Conservation (phyloP, 1,140 invertebrate genomes). For the Rhagoletis zephyria region DNA sequence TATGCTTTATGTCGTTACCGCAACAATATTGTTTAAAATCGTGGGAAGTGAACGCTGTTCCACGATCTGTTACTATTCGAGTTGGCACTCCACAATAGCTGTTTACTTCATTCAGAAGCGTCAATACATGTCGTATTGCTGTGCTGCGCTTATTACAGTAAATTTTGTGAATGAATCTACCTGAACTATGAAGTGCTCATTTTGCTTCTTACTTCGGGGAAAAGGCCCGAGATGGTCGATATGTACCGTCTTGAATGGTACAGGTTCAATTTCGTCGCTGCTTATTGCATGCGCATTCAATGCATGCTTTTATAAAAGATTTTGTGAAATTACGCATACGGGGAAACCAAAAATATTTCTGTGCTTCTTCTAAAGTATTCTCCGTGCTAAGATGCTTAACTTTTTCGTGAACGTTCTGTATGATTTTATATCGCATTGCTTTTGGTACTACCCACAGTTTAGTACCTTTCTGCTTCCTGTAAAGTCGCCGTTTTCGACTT, state of each 20-base stretch:
- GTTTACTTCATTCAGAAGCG: conserved; percentile 35
- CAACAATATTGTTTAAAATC: conserved; percentile 57
- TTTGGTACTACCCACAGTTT: conserved; percentile 56
- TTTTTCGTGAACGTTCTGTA: conserved; percentile 49
- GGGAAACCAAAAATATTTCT: conserved; percentile 61
- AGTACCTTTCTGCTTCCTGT: conserved; percentile 18
- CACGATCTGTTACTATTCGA: conserved; percentile 67
- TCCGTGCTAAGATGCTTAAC: conserved; percentile 30
- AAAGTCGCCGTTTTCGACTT: conserved; percentile 40
- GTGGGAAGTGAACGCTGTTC: conserved; percentile 65
- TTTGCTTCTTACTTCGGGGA: conserved; percentile 58
- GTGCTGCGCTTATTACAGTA: conserved; percentile 58
- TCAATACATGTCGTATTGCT: conserved; percentile 59
- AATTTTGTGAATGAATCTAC: conserved; percentile 65
- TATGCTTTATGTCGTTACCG: too few relatives aligned
- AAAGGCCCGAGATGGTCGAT: conserved; percentile 64
- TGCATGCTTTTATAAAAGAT: conserved; percentile 52
- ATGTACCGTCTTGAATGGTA: conserved; percentile 60
- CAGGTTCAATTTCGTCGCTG: conserved; percentile 49
- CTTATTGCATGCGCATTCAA: conserved; percentile 58
- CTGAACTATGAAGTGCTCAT: conserved; percentile 62
- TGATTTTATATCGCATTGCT: not conserved
- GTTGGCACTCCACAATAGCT: conserved; percentile 55
- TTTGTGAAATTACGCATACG: conserved; percentile 60
- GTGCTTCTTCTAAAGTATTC: conserved; percentile 56